A percentile compares a stretch with the other conserved stretches of the same genome.
These are phyloP conservation scores for Nowickia ferox DNA, from an alignment of 2,888 invertebrate genomes.

Conservation along the genomic window DNA sequence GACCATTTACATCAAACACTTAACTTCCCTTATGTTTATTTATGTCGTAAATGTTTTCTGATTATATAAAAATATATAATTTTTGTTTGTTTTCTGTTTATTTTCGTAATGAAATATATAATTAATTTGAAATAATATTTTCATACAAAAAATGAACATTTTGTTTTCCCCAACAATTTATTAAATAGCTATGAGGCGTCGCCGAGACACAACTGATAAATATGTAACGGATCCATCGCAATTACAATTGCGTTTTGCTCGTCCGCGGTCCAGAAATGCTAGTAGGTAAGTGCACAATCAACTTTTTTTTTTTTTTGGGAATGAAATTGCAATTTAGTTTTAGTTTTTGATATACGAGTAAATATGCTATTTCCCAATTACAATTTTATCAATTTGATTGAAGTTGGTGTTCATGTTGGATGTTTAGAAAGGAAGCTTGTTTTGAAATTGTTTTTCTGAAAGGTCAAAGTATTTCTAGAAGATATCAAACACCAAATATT, in stretches of 20 bases:
- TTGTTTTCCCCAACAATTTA: constrained; percentile 36
- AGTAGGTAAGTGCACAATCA: constrained; percentile 78
- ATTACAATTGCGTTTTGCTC: constrained; percentile 90
- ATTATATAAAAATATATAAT: no score
- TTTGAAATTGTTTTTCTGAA: no score
- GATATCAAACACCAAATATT: no score
- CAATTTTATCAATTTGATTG: no score
- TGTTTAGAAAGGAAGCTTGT: no score
- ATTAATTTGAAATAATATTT: constrained; percentile 17
- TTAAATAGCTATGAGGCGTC: constrained; percentile 86
- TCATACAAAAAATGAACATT: constrained; percentile 31
- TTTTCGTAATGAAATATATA: constrained; percentile 1
- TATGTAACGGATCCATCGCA: constrained; percentile 93
- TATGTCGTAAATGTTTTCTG: no score
- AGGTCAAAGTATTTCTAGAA: no score
- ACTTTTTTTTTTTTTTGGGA: not conserved
- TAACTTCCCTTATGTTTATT: no score
- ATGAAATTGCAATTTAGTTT: not conserved
- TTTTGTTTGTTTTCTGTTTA: constrained; percentile 6
- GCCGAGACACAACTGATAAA: constrained; percentile 91
- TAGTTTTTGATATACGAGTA: not conserved
- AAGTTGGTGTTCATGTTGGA: no score
- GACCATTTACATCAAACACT: no score
- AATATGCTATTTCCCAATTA: not conserved
- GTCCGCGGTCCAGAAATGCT: constrained; percentile 85